Percentiles rank a stretch among this genome's conserved stretches.
These are phyloP conservation scores for Acheta domesticus DNA, from an alignment of 2,888 invertebrate species.

Conservation along the genomic window DNA sequence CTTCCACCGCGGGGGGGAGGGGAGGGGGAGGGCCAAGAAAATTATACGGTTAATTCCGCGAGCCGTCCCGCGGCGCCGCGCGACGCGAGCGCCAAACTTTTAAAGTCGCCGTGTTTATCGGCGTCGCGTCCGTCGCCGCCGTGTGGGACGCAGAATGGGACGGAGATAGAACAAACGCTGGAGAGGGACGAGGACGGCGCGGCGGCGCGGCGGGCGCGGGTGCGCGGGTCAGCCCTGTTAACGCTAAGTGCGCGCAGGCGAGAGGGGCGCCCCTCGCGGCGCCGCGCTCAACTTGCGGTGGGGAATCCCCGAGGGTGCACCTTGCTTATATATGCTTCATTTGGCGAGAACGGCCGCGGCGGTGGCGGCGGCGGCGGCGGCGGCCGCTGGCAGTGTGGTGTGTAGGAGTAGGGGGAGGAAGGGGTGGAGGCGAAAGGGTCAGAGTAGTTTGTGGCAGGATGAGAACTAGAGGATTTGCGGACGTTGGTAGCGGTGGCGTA, in stretches of 20 bases:
- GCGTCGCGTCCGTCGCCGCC: neutral
- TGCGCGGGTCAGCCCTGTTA: neutral
- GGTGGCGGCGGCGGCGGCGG: too few relatives aligned
- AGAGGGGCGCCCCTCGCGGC: neutral
- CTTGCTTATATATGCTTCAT: slow-evolving; percentile 35
- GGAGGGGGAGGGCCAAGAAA: neutral
- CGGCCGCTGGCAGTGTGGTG: too few relatives aligned
- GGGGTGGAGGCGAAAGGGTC: too few relatives aligned
- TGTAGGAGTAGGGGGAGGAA: too few relatives aligned
- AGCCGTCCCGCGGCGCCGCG: neutral
- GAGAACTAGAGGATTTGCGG: too few relatives aligned
- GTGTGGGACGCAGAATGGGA: neutral
- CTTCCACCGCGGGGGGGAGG: too few relatives aligned
- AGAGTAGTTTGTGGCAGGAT: too few relatives aligned
- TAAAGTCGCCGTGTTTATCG: neutral
- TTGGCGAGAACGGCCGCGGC: slow-evolving; percentile 19
- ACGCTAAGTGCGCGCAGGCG: neutral
- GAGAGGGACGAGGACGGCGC: neutral
- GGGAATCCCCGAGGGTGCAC: slow-evolving; percentile 25
- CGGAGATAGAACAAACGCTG: neutral
- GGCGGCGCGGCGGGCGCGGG: too few relatives aligned
- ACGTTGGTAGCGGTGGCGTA: too few relatives aligned
- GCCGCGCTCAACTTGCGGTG: neutral
- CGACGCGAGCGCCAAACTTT: neutral
- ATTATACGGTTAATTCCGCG: neutral